Evolutionary conservation across 2,888 invertebrate species (phyloP).

Genomic region (Orthonychiurus folsomi): DNA sequence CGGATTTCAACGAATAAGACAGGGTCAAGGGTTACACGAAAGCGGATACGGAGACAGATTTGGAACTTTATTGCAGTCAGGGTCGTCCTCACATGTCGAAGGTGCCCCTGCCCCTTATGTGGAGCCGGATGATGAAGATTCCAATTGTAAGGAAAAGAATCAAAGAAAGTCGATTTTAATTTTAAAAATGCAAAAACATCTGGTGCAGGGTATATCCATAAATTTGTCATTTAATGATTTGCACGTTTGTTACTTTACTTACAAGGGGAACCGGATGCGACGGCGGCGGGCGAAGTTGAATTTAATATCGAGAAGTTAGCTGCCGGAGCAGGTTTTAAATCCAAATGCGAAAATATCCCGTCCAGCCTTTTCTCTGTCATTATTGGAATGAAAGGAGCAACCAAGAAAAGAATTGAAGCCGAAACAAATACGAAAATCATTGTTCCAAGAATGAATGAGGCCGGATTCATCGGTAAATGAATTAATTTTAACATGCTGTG

Average conservation of each 20-base stretch:
- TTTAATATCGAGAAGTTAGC: constrained; percentile 50
- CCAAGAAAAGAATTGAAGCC: constrained; percentile 60
- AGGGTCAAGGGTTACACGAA: too few relatives aligned
- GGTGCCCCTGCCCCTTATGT: too few relatives aligned
- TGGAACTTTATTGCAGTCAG: too few relatives aligned
- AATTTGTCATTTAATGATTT: too few relatives aligned
- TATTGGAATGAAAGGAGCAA: constrained; percentile 70
- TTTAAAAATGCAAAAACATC: too few relatives aligned
- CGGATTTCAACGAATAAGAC: background rate
- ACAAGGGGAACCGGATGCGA: constrained; percentile 21
- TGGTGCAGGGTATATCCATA: too few relatives aligned
- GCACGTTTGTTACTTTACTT: background rate
- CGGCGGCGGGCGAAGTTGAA: constrained; percentile 44
- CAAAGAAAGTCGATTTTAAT: too few relatives aligned
- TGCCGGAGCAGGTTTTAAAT: constrained; percentile 50
- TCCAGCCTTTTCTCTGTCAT: constrained; percentile 61
- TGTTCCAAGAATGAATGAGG: constrained; percentile 61
- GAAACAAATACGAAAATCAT: constrained; percentile 67
- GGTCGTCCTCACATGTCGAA: too few relatives aligned
- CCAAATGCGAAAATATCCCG: constrained; percentile 47
- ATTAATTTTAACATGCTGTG: too few relatives aligned
- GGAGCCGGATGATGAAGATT: constrained; percentile 9
- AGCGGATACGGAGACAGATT: too few relatives aligned
- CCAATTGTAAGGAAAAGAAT: too few relatives aligned
- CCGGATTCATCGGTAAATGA: constrained; percentile 55